Conservation (phyloP, 92 coral and sea anemone species). For the Zoanthus solanderi region DNA sequence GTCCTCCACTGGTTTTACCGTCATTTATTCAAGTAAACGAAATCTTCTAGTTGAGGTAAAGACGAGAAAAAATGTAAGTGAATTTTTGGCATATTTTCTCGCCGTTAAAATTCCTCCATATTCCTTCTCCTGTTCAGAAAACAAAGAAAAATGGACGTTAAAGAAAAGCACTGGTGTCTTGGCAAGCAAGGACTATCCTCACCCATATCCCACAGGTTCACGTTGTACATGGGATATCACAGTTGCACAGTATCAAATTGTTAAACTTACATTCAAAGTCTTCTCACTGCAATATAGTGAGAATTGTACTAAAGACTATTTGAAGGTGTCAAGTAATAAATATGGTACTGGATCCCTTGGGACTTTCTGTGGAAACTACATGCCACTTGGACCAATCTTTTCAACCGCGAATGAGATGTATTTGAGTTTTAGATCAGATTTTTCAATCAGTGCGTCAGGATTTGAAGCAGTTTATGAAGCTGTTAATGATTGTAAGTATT, state of each 20-base stretch:
- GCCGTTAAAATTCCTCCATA: conserved; percentile 35
- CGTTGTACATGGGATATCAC: conserved; percentile 19
- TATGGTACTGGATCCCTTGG: not conserved
- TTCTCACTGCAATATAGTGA: conserved; percentile 25
- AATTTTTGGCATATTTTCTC: not conserved
- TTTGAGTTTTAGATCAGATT: conserved; percentile 14
- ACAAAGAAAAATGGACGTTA: not conserved
- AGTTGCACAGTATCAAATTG: not conserved
- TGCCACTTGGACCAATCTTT: not conserved
- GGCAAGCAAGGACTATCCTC: conserved; percentile 34
- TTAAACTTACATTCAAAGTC: conserved; percentile 23
- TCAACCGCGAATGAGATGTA: conserved; percentile 31
- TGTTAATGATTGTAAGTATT: conserved; percentile 28
- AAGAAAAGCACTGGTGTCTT: not conserved
- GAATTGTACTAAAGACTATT: conserved; percentile 1
- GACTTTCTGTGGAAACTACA: conserved; percentile 14
- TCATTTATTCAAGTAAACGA: conserved; percentile 16
- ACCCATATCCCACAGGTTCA: not conserved
- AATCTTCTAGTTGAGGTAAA: conserved; percentile 18
- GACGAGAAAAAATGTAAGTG: not conserved
- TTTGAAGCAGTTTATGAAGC: conserved; percentile 31
- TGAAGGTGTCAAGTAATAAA: conserved; percentile 2
- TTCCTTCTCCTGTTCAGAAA: conserved; percentile 16
- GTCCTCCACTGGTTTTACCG: not conserved
- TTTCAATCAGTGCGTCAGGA: not conserved